Percentiles rank a stretch among this genome's conserved stretches.
Conservation (phyloP, 1,140 invertebrate genomes). For the Drosophila gunungcola region DNA sequence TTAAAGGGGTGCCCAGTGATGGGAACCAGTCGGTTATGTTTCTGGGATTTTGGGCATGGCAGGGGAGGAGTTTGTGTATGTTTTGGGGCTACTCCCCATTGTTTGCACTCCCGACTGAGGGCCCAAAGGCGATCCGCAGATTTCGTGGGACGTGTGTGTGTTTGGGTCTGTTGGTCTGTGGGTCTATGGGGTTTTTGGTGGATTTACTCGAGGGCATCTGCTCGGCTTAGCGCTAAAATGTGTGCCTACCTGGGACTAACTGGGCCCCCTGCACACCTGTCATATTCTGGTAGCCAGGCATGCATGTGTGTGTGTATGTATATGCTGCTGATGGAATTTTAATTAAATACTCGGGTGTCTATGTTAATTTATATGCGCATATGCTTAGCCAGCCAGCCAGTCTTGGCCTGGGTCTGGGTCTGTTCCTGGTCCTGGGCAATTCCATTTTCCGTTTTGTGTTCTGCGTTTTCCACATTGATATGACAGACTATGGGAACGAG, state of each 20-base stretch:
- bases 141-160: constrained; percentile 39
- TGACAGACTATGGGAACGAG: constrained; percentile 26
- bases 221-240: constrained; percentile 72
- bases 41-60: constrained; percentile 6
- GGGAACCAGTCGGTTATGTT: constrained; percentile 4
- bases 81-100: constrained; percentile 56
- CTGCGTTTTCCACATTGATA: constrained; percentile 49
- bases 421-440: constrained; percentile 16
- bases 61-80: constrained; percentile 8
- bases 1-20: constrained; percentile 12
- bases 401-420: background rate
- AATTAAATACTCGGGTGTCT: constrained; percentile 83
- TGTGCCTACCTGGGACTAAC: constrained; percentile 47
- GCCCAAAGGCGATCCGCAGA: constrained; percentile 65
- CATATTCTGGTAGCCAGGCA: constrained; percentile 31
- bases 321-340: constrained; percentile 75
- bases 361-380: constrained; percentile 84
- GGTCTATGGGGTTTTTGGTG: constrained; percentile 74
- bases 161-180: background rate
- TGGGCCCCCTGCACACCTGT: constrained; percentile 1
- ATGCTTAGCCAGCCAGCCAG: constrained; percentile 67
- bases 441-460: constrained; percentile 40
- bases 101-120: constrained; percentile 59
- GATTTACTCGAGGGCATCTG: constrained; percentile 57
- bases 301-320: constrained; percentile 30